These are phyloP conservation scores for Rhinolophus sinicus DNA, from an alignment of 2,113 vertebrate species.

Conservation along the genomic window DNA sequence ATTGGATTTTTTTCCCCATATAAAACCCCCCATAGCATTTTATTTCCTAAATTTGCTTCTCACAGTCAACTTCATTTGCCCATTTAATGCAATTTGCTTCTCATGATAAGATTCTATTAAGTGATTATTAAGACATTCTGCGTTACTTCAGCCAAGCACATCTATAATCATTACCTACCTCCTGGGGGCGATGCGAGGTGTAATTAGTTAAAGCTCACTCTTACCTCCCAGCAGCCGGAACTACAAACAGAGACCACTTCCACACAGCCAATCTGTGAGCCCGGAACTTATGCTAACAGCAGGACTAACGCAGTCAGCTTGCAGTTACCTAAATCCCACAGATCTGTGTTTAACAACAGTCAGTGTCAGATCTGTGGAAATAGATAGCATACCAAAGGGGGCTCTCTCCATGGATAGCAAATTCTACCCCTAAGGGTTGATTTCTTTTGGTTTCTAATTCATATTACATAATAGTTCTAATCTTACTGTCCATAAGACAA, in stretches of 20 bases:
- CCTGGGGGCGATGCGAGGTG: slow-evolving; percentile 68
- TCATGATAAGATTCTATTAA: slow-evolving; percentile 79
- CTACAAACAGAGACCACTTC: slow-evolving; percentile 60
- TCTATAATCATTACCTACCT: slow-evolving; percentile 75
- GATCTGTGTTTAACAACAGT: background rate
- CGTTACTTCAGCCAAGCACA: slow-evolving; percentile 79
- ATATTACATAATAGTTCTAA: slow-evolving; percentile 21
- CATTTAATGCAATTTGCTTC: slow-evolving; percentile 79
- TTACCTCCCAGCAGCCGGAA: slow-evolving; percentile 53
- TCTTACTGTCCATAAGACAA: slow-evolving; percentile 38
- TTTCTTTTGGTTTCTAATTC: slow-evolving; percentile 44
- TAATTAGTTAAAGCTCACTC: slow-evolving; percentile 81
- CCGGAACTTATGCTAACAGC: background rate
- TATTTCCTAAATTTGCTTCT: slow-evolving; percentile 73
- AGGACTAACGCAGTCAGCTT: background rate
- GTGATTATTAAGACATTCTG: slow-evolving; percentile 81
- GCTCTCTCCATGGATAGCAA: background rate
- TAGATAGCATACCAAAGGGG: background rate
- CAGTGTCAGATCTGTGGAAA: background rate
- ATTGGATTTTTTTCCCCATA: slow-evolving; percentile 74
- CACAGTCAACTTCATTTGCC: slow-evolving; percentile 80
- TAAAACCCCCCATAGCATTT: slow-evolving; percentile 71
- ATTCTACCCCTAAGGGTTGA: slow-evolving; percentile 2
- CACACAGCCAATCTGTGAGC: background rate
- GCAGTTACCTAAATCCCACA: background rate